These are phyloP conservation scores for Triops longicaudatus DNA, from an alignment of 1,140 invertebrate species.

Conservation along the genomic window DNA sequence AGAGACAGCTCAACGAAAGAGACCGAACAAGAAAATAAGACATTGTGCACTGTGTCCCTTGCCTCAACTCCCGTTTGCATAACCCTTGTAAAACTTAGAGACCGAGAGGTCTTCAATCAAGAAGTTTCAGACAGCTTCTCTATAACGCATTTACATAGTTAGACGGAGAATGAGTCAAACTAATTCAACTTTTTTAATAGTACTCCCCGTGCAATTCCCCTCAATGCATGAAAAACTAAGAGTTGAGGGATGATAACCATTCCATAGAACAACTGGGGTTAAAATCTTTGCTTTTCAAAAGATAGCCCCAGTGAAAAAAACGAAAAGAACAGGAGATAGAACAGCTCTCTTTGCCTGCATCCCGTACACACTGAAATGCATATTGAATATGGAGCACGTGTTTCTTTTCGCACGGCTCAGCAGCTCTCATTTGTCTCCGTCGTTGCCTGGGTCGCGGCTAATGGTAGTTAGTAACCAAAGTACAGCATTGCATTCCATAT, in stretches of 20 bases:
- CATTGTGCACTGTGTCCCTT: not conserved
- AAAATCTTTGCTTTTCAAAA: not conserved
- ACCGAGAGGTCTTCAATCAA: conserved; percentile 1
- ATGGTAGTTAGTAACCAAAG: conserved; percentile 11
- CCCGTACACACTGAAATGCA: not conserved
- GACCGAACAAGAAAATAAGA: not conserved
- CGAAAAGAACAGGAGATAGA: not conserved
- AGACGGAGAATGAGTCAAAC: conserved; percentile 1
- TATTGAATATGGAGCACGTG: conserved; percentile 15
- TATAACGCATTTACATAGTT: conserved; percentile 9
- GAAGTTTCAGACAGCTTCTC: not conserved
- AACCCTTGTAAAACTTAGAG: conserved; percentile 4
- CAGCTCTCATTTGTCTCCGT: conserved; percentile 14
- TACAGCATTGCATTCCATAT: conserved; percentile 3
- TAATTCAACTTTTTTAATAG: not conserved
- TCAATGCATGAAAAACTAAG: not conserved
- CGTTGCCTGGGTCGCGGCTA: not conserved
- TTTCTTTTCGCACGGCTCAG: conserved; percentile 11
- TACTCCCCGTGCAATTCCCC: not conserved
- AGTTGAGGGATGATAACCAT: conserved; percentile 11
- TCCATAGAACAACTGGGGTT: conserved; percentile 1
- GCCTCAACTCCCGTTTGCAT: not conserved
- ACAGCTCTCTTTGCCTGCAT: not conserved
- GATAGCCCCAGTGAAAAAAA: not conserved
- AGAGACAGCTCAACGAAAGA: not conserved